Evolutionary conservation across 2,888 invertebrate genomes (phyloP).

Genomic region (Drosophila merina): DNA sequence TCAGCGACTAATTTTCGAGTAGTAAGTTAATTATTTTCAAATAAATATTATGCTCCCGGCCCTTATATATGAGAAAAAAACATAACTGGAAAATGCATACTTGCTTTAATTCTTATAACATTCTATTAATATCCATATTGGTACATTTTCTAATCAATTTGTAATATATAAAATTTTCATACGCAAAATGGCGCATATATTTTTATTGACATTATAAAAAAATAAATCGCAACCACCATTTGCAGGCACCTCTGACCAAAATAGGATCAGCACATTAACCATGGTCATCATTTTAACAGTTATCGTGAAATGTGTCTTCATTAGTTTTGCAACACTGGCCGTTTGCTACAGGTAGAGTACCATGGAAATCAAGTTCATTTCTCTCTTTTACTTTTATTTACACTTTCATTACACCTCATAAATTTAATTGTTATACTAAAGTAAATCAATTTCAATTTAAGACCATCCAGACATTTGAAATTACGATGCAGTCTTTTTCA

Average conservation of each 20-base stretch:
- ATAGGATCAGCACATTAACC: conserved; percentile 94
- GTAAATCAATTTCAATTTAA: too few species aligned
- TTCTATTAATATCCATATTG: background rate
- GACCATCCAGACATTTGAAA: too few species aligned
- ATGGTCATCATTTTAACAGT: conserved; percentile 97
- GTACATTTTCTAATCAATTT: background rate
- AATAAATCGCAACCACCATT: conserved; percentile 75
- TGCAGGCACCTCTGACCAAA: conserved; percentile 90
- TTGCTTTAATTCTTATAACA: background rate
- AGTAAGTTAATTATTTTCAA: background rate
- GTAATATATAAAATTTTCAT: conserved; percentile 5
- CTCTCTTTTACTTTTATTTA: conserved; percentile 37
- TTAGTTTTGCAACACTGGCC: conserved; percentile 97
- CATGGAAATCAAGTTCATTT: conserved; percentile 78
- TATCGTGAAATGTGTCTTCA: conserved; percentile 96
- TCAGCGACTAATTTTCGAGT: background rate
- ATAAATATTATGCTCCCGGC: background rate
- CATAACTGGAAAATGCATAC: background rate
- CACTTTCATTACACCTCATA: conserved; percentile 11
- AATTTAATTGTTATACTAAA: too few species aligned
- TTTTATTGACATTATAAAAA: conserved; percentile 44
- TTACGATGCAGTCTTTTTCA: too few species aligned
- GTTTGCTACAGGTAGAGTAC: conserved; percentile 95
- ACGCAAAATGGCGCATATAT: conserved; percentile 36
- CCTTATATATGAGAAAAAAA: background rate